Evolutionary conservation across 2,888 invertebrate species (phyloP).

Genomic region (Scelioninae gen. 1): DNA sequence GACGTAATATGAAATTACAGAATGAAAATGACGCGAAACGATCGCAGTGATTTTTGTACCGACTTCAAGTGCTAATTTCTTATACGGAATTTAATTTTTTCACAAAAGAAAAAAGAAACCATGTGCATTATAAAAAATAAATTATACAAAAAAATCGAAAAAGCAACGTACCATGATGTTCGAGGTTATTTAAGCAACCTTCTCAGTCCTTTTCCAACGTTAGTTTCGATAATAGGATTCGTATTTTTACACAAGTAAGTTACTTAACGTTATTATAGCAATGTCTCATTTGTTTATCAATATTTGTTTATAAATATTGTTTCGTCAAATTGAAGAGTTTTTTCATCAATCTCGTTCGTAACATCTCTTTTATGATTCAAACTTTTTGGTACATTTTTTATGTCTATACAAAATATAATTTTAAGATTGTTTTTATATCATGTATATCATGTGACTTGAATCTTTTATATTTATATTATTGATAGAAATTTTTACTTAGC

Average conservation of each 20-base stretch:
- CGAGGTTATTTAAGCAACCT: constrained; percentile 30
- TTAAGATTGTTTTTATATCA: too few relatives aligned
- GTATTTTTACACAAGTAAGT: background rate
- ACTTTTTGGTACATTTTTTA: too few relatives aligned
- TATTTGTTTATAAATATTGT: constrained; percentile 1
- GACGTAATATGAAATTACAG: constrained; percentile 66
- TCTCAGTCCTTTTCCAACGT: constrained; percentile 10
- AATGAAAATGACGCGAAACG: constrained; percentile 65
- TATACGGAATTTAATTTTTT: constrained; percentile 85
- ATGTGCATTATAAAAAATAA: constrained; percentile 85
- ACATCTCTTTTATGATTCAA: too few relatives aligned
- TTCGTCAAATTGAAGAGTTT: too few relatives aligned
- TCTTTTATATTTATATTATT: background rate
- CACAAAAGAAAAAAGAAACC: too few relatives aligned
- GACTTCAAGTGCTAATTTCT: constrained; percentile 83
- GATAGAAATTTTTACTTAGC: too few relatives aligned
- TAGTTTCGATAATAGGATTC: background rate
- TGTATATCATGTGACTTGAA: too few relatives aligned
- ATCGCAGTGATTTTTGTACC: constrained; percentile 83
- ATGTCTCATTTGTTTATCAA: background rate
- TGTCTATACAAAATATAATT: too few relatives aligned
- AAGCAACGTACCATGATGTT: constrained; percentile 71
- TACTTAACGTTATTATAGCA: constrained; percentile 1
- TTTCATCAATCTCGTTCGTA: too few relatives aligned
- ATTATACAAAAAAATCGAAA: constrained; percentile 83